Evolutionary conservation across 2,888 invertebrate species (phyloP), one percentile per base, ranked within the genome.

Genomic region (Odontocerum albicorne): DNA sequence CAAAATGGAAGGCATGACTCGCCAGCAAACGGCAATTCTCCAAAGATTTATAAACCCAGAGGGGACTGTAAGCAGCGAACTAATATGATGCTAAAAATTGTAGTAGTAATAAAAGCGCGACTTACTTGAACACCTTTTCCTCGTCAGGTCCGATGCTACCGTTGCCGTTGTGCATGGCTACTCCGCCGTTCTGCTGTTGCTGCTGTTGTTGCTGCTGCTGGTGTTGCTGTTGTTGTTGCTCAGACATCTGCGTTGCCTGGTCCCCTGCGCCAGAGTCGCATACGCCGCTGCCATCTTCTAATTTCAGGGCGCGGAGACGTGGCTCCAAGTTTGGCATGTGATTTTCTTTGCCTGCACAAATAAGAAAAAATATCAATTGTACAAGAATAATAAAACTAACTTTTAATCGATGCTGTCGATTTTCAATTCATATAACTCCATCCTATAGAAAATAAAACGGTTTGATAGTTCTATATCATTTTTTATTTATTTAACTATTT

Each of bases 51-150:
- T n/a, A n/a, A n/a, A n/a, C n/a, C n/a, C n/a, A n/a, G n/a, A n/a
- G n/a, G n/a, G n/a, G n/a, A n/a, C n/a, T n/a, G n/a, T n/a, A n/a
- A n/a, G n/a, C n/a, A n/a, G n/a, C n/a, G n/a, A n/a, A n/a, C n/a
- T n/a, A n/a, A n/a, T n/a, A n/a, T n/a, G n/a, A n/a, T n/a, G n/a
- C n/a, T n/a, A n/a, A n/a, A n/a, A n/a, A n/a, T n/a, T n/a, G n/a
- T n/a, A n/a, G n/a, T n/a, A 16, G 15, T 16, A 16, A 38, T 16
- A 15, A 15, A 20, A n/a, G 21, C 20, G 57, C 46, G 61, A 87
- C 90, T 87, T 72, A 92, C 92, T 92, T 92, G 74, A 91, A 92
- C 64, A 88, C 88, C 77, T 91, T 92, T 67, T 92, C 92, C 67
- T 94, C 94, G 65, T 92, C 92, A 64, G 91, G 75, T 1, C 50